phyloP scores from a whole-genome alignment of 2,888 invertebrate species.

The Drosophila nigricruria region DNA sequence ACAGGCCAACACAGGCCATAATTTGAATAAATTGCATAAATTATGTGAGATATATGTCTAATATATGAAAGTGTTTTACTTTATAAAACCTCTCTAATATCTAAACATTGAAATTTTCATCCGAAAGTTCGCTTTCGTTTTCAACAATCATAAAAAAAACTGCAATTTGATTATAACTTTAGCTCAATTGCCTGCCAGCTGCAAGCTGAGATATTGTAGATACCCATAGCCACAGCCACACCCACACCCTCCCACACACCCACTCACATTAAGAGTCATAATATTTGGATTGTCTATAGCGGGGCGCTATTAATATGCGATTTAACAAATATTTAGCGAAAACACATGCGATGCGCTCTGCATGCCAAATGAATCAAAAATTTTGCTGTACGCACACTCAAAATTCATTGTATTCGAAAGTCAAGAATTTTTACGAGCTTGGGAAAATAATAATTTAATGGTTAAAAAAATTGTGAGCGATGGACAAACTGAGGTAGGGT shows the following conservation, averaged over 20 bases:
- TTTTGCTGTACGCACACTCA: constrained; percentile 37
- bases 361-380: constrained; percentile 70
- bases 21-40: constrained; percentile 7
- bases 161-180: constrained; percentile 27
- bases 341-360: constrained; percentile 67
- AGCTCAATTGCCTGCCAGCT: constrained; percentile 1
- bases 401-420: constrained; percentile 74
- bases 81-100: too few species aligned
- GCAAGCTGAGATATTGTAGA: constrained; percentile 9
- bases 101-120: too few species aligned
- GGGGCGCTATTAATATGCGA: constrained; percentile 83
- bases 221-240: constrained; percentile 18
- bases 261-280: background rate
- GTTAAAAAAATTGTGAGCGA: constrained; percentile 64
- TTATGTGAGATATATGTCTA: too few species aligned
- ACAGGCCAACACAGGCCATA: constrained; percentile 10
- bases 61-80: too few species aligned
- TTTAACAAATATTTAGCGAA: constrained; percentile 84
- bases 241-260: constrained; percentile 26
- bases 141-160: constrained; percentile 9
- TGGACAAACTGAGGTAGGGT: constrained; percentile 9
- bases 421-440: constrained; percentile 80
- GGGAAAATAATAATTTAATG: constrained; percentile 82
- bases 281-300: constrained; percentile 61
- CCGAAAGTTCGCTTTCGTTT: background rate